A percentile compares a stretch with the other conserved stretches of the same genome.
Evolutionary conservation across 2,113 vertebrate species (phyloP).

Genomic region (Laticauda colubrina): DNA sequence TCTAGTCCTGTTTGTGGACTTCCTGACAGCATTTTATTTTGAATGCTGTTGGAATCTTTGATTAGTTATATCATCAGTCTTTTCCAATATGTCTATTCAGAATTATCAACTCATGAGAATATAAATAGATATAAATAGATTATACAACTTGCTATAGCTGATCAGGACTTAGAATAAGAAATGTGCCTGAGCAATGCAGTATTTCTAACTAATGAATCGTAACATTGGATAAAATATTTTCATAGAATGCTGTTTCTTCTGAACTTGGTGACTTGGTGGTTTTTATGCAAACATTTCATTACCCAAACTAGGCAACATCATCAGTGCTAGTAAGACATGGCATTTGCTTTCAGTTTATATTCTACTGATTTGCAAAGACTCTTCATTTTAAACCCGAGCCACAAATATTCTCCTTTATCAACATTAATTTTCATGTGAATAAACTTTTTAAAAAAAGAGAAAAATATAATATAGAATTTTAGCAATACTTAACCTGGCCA

Average conservation of each 20-base stretch:
- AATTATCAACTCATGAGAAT: neutral
- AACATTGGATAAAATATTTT: neutral
- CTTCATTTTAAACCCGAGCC: no score
- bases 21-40: no score
- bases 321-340: neutral
- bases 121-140: neutral
- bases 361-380: neutral
- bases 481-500: slow-evolving; percentile 23
- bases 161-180: neutral
- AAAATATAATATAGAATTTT: neutral
- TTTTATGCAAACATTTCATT: neutral
- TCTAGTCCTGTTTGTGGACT: neutral
- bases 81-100: neutral
- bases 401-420: neutral
- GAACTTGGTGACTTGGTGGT: neutral
- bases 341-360: neutral
- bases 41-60: no score
- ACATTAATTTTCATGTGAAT: neutral
- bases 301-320: neutral
- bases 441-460: neutral
- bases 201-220: neutral
- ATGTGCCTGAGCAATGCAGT: neutral
- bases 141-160: neutral
- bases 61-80: neutral
- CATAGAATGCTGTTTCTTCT: neutral